Percentiles rank a stretch among this genome's conserved stretches.
Evolutionary conservation across 1,140 invertebrate species (phyloP).

Genomic region (Drosophila prosaltans): DNA sequence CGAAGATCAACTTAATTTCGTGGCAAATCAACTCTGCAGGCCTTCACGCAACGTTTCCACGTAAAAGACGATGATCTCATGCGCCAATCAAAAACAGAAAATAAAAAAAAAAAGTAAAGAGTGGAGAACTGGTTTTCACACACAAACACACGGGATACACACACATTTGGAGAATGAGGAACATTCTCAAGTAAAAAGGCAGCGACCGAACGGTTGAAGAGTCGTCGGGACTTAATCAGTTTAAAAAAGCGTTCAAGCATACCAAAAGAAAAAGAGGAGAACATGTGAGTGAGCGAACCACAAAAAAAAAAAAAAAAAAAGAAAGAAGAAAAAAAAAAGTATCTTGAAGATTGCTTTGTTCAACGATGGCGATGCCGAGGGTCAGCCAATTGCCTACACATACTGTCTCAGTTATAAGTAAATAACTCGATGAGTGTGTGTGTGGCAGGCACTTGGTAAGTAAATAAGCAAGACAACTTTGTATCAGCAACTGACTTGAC

Average conservation of each 20-base stretch:
- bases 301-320: constrained; percentile 14
- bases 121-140: constrained; percentile 54
- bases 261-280: constrained; percentile 59
- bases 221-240: constrained; percentile 79
- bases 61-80: constrained; percentile 79
- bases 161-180: constrained; percentile 30
- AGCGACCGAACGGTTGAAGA: constrained; percentile 54
- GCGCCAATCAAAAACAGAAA: constrained; percentile 57
- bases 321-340: constrained; percentile 18
- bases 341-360: constrained; percentile 76
- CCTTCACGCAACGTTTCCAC: constrained; percentile 77
- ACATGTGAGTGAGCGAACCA: constrained; percentile 11
- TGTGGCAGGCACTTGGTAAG: constrained; percentile 60
- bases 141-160: constrained; percentile 34
- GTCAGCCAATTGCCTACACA: constrained; percentile 68
- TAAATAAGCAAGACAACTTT: constrained; percentile 54
- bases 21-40: constrained; percentile 75
- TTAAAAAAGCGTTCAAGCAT: constrained; percentile 80
- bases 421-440: constrained; percentile 31
- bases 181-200: constrained; percentile 11
- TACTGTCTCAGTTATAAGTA: constrained; percentile 7
- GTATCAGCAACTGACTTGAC: constrained; percentile 45
- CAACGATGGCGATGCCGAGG: constrained; percentile 57
- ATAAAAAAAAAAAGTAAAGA: constrained; percentile 38
- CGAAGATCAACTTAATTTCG: constrained; percentile 76